These are phyloP conservation scores for Argya squamiceps DNA, from an alignment of 2,797 vertebrate genomes.

Conservation along the genomic window DNA sequence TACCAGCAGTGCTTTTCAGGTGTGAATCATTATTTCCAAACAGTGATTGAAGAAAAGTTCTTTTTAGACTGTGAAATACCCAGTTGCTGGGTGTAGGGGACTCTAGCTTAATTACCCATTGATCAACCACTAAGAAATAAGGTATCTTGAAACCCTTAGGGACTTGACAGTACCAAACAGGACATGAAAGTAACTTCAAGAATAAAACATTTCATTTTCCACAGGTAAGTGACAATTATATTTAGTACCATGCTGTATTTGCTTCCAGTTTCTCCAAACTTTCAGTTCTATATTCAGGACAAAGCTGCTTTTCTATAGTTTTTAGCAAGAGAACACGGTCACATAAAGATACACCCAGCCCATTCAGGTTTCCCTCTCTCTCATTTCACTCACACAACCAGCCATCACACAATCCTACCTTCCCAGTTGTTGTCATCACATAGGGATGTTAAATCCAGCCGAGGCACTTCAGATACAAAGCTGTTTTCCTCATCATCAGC, in stretches of 20 bases:
- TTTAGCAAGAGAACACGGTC: background rate
- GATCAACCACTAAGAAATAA: background rate
- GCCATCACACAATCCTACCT: conserved; percentile 78
- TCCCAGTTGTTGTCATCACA: conserved; percentile 89
- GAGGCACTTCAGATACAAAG: conserved; percentile 80
- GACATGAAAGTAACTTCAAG: background rate
- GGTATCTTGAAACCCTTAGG: background rate
- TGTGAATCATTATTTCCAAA: background rate
- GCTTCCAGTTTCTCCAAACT: background rate
- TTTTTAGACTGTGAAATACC: background rate
- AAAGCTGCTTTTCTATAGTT: background rate
- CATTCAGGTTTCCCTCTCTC: background rate
- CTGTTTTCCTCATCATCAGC: conserved; percentile 82
- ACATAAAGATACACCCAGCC: background rate
- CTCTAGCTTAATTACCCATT: background rate
- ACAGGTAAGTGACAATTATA: background rate
- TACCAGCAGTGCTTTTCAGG: background rate
- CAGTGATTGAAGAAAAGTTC: background rate
- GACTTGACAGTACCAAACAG: background rate
- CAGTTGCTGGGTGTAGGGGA: background rate
- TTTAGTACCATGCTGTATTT: background rate
- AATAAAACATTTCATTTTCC: background rate
- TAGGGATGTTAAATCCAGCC: conserved; percentile 86
- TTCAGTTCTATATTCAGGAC: background rate
- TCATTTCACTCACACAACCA: background rate